phyloP scores from a whole-genome alignment of 2,797 vertebrate genomes.

The Sebastes hubbsi region DNA sequence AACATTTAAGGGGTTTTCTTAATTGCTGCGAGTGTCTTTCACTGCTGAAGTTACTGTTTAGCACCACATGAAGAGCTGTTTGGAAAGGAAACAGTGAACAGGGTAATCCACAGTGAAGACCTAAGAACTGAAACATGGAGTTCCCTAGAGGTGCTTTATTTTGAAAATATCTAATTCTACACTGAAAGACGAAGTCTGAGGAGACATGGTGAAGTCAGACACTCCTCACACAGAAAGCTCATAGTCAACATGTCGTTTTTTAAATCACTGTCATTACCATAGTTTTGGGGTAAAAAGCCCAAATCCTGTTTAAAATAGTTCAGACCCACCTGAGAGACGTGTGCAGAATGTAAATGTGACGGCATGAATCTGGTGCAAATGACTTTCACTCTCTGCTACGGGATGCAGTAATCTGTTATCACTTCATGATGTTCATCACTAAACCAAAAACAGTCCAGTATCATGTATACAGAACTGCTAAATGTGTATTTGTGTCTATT shows the following conservation, averaged over 20 bases:
- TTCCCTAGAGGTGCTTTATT: conserved; percentile 7
- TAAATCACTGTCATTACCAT: not conserved
- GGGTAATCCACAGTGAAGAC: not conserved
- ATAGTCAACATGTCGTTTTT: not conserved
- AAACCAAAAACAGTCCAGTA: conserved; percentile 29
- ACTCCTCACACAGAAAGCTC: conserved; percentile 2
- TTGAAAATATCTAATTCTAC: conserved; percentile 1
- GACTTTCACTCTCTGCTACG: not conserved
- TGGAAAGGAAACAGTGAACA: not conserved
- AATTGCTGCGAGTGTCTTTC: not conserved
- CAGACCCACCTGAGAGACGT: not conserved
- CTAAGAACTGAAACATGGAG: not conserved
- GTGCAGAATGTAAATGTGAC: not conserved
- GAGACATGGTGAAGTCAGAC: not conserved
- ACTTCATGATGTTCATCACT: conserved; percentile 13
- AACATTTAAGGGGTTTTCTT: not conserved
- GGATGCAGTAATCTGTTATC: not conserved
- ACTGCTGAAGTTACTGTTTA: not conserved
- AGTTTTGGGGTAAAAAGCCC: not conserved
- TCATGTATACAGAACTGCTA: conserved; percentile 17
- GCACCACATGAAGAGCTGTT: not conserved
- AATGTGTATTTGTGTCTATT: conserved; percentile 30
- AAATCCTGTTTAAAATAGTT: not conserved
- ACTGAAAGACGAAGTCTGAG: not conserved
- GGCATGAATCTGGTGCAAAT: not conserved